Conservation (phyloP, 37 sponge, comb jelly and placozoan genomes). For the Hormiphora californensis region DNA sequence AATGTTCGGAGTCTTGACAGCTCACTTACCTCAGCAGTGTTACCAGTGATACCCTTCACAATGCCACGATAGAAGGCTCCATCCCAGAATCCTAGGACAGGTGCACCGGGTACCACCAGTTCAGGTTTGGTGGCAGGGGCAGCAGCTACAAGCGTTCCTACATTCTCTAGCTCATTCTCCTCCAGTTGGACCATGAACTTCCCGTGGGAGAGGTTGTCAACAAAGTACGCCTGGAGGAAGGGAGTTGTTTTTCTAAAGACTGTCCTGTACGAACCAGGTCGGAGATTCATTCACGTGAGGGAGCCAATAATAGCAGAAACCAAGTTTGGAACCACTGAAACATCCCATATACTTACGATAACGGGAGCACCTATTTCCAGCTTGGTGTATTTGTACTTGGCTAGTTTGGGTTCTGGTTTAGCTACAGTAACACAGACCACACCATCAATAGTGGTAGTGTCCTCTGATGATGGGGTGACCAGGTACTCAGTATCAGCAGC, state of each 20-base stretch:
- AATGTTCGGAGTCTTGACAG: no score
- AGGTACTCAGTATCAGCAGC: no score
- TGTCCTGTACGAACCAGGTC: no score
- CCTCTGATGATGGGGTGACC: no score
- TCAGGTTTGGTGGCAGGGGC: background rate
- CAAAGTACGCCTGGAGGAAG: background rate
- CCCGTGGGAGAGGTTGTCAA: background rate
- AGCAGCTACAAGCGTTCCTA: conserved; percentile 1
- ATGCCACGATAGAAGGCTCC: conserved; percentile 4
- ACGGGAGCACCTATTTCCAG: background rate
- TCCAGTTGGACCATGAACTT: background rate
- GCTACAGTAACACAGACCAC: background rate
- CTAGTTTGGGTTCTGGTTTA: background rate
- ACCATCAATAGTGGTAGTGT: no score
- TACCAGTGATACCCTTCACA: background rate
- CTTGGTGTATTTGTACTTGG: conserved; percentile 37
- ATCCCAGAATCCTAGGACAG: background rate
- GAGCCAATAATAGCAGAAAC: no score
- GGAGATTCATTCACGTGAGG: no score
- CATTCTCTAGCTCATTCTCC: background rate
- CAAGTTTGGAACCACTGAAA: no score
- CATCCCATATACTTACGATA: background rate
- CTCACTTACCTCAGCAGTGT: background rate
- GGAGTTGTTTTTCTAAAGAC: no score
- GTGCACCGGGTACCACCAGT: background rate